Conservation (phyloP, 2,797 vertebrate genomes). For the Staurois parvus region DNA sequence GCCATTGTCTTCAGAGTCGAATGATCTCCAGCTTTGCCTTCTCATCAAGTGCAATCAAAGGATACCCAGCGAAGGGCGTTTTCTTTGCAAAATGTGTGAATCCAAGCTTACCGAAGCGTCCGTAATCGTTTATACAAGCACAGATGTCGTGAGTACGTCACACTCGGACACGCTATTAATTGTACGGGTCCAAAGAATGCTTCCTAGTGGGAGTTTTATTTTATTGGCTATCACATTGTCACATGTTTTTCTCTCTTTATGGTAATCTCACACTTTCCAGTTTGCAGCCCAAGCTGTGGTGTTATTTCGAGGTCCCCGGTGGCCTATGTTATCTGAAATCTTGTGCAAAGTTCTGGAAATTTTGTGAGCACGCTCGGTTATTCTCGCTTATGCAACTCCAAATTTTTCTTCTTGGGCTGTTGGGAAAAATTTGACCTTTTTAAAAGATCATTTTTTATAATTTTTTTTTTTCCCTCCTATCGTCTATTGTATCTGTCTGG, state of each 20-base stretch:
- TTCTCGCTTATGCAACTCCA: neutral
- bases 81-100: neutral
- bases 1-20: neutral
- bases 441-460: neutral
- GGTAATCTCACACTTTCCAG: conserved; percentile 22
- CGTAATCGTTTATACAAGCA: neutral
- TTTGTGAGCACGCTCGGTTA: neutral
- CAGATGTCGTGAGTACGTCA: conserved; percentile 1
- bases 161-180: neutral
- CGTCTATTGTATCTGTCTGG: no score
- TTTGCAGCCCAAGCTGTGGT: neutral
- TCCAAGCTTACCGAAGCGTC: neutral
- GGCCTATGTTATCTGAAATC: conserved; percentile 21
- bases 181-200: neutral
- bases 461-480: no score
- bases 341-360: conserved; percentile 21
- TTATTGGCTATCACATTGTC: conserved; percentile 20
- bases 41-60: neutral
- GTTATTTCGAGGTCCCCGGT: conserved; percentile 30
- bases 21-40: neutral
- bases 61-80: neutral
- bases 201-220: conserved; percentile 8
- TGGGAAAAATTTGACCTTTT: neutral
- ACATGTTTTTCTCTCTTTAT: conserved; percentile 14
- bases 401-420: no score